Percentiles rank a stretch among this genome's conserved stretches.
Conservation (phyloP, 2,888 invertebrate species). For the Limnephilus auricula region DNA sequence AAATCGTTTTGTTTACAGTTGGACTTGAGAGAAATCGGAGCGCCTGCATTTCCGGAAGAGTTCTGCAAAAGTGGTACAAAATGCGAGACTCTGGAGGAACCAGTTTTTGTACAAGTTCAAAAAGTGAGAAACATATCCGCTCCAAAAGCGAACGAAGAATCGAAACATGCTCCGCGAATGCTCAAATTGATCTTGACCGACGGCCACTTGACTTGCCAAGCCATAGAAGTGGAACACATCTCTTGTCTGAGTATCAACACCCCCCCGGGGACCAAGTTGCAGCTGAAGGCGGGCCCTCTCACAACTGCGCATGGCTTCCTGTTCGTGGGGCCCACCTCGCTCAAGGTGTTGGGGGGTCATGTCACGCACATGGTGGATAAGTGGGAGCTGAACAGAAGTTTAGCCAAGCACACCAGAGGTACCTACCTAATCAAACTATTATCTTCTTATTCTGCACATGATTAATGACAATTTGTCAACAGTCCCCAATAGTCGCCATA, state of each 20-base stretch:
- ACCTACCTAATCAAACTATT: background rate
- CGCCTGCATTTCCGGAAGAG: slow-evolving; percentile 84
- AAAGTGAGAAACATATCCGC: slow-evolving; percentile 93
- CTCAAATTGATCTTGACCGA: slow-evolving; percentile 91
- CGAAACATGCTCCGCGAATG: slow-evolving; percentile 88
- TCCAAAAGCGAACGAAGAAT: slow-evolving; percentile 94
- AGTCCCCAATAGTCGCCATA: background rate
- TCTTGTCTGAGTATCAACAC: slow-evolving; percentile 86
- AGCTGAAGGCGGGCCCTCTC: slow-evolving; percentile 76
- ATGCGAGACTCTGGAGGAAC: slow-evolving; percentile 73
- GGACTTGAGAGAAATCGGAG: slow-evolving; percentile 90
- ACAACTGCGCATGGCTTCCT: slow-evolving; percentile 85
- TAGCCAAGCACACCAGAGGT: slow-evolving; percentile 81
- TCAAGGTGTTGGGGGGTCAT: slow-evolving; percentile 89
- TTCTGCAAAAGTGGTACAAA: slow-evolving; percentile 79
- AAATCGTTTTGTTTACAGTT: slow-evolving; percentile 74
- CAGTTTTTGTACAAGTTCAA: slow-evolving; percentile 91
- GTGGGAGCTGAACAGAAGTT: slow-evolving; percentile 87
- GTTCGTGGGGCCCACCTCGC: slow-evolving; percentile 82
- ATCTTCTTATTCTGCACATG: background rate
- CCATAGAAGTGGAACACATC: slow-evolving; percentile 86
- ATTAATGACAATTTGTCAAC: background rate
- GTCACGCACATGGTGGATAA: slow-evolving; percentile 90
- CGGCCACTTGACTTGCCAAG: slow-evolving; percentile 87
- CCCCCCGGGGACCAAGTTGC: slow-evolving; percentile 93